phyloP scores from a whole-genome alignment of 2,888 invertebrate species.

The Hemistola chrysoprasaria region DNA sequence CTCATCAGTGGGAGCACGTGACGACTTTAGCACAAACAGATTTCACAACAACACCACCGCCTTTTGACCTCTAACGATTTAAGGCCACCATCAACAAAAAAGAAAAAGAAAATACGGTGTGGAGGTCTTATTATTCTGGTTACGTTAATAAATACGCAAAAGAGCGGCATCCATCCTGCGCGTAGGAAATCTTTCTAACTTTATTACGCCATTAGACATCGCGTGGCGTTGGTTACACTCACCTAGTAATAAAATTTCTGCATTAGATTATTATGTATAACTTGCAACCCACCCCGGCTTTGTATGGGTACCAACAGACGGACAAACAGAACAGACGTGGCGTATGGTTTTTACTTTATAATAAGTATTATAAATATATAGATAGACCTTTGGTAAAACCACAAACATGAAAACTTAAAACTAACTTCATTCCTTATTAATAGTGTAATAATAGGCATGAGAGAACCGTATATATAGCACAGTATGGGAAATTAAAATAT shows the following conservation, averaged over 20 bases:
- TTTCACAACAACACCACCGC: conserved; percentile 67
- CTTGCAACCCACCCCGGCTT: too few species aligned
- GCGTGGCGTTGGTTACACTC: conserved; percentile 71
- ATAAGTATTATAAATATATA: too few species aligned
- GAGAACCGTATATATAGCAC: too few species aligned
- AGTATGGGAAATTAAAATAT: too few species aligned
- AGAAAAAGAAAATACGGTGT: conserved; percentile 39
- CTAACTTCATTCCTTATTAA: too few species aligned
- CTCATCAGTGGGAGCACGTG: conserved; percentile 80
- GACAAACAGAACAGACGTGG: too few species aligned
- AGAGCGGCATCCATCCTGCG: conserved; percentile 61
- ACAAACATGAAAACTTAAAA: too few species aligned
- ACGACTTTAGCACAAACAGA: conserved; percentile 80
- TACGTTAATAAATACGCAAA: conserved; percentile 75
- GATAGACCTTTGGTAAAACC: too few species aligned
- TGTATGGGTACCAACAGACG: too few species aligned
- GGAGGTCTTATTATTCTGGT: conserved; percentile 54
- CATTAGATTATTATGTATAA: too few species aligned
- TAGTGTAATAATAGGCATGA: too few species aligned
- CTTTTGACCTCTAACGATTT: conserved; percentile 43
- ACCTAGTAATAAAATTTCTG: conserved; percentile 65
- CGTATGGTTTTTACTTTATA: too few species aligned
- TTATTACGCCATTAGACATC: conserved; percentile 78
- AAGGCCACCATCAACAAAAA: conserved; percentile 35
- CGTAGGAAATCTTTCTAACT: conserved; percentile 71